Conservation (phyloP, 1,140 invertebrate species). For the Bathynomus jamesi region DNA sequence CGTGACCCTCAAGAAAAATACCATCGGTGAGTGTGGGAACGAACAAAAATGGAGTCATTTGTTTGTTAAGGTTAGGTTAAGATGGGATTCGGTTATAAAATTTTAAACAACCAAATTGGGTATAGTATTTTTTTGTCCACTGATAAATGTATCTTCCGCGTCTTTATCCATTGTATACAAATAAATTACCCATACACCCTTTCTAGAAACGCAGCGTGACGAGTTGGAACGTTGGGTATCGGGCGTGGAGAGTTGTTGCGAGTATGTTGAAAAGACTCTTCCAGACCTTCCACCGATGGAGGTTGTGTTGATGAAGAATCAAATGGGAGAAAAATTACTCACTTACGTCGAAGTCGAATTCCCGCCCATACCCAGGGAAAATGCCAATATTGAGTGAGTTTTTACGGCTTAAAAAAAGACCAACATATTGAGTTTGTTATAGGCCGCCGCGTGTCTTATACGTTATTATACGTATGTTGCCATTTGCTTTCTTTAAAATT, state of each 20-base stretch:
- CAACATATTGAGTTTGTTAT: too few species aligned
- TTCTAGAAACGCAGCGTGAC: constrained; percentile 42
- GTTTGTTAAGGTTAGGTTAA: too few species aligned
- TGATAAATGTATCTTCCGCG: too few species aligned
- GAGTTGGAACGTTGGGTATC: constrained; percentile 44
- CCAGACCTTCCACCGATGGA: constrained; percentile 48
- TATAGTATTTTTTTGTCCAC: too few species aligned
- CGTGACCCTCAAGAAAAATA: constrained; percentile 44
- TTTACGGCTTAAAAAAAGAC: too few species aligned
- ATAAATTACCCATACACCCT: too few species aligned
- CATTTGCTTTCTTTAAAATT: background rate
- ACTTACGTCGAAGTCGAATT: constrained; percentile 45
- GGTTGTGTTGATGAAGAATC: constrained; percentile 50
- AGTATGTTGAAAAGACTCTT: constrained; percentile 45
- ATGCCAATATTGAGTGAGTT: constrained; percentile 43
- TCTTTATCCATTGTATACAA: too few species aligned
- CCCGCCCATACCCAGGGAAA: constrained; percentile 46
- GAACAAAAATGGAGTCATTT: too few species aligned
- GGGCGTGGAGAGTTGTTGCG: constrained; percentile 46
- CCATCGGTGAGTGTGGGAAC: constrained; percentile 38
- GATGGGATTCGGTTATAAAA: too few species aligned
- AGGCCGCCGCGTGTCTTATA: too few species aligned
- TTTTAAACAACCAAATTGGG: too few species aligned
- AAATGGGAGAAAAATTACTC: constrained; percentile 48
- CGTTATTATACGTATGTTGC: too few species aligned